phyloP scores from a whole-genome alignment of 53 echinoderm and acorn worm species.

The Luidia sarsii region DNA sequence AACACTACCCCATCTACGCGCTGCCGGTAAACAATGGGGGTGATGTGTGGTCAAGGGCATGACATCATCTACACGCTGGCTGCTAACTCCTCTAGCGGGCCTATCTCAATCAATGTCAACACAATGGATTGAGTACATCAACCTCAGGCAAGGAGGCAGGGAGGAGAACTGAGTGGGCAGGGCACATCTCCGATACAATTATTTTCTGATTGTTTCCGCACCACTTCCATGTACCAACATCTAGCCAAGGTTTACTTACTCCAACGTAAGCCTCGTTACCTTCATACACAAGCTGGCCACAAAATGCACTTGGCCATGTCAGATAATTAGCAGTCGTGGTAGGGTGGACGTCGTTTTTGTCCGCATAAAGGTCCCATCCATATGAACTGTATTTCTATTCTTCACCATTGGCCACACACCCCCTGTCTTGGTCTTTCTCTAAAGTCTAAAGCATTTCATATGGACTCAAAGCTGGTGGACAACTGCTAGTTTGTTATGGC shows the following conservation, averaged over 20 bases:
- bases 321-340: slow-evolving; percentile 39
- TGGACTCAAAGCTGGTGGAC: too few species aligned
- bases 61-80: slow-evolving; percentile 47
- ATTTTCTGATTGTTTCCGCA: slow-evolving; percentile 62
- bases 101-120: slow-evolving; percentile 51
- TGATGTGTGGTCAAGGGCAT: slow-evolving; percentile 60
- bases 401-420: too few species aligned
- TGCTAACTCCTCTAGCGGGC: slow-evolving; percentile 34
- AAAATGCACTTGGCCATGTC: slow-evolving; percentile 37
- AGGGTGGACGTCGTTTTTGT: too few species aligned
- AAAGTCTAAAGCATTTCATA: too few species aligned
- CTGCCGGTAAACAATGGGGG: slow-evolving; percentile 45
- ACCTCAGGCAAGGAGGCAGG: slow-evolving; percentile 5
- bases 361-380: too few species aligned
- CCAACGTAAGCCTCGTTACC: slow-evolving; percentile 42
- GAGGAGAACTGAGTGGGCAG: not conserved
- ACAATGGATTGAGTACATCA: slow-evolving; percentile 57
- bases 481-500: too few species aligned
- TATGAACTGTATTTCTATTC: too few species aligned
- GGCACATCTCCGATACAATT: slow-evolving; percentile 48
- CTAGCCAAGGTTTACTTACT: slow-evolving; percentile 7
- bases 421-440: too few species aligned
- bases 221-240: slow-evolving; percentile 57
- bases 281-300: slow-evolving; percentile 33
- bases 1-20: slow-evolving; percentile 52